phyloP scores from a whole-genome alignment of 2,888 invertebrate species.

The Melinaea menophilus region DNA sequence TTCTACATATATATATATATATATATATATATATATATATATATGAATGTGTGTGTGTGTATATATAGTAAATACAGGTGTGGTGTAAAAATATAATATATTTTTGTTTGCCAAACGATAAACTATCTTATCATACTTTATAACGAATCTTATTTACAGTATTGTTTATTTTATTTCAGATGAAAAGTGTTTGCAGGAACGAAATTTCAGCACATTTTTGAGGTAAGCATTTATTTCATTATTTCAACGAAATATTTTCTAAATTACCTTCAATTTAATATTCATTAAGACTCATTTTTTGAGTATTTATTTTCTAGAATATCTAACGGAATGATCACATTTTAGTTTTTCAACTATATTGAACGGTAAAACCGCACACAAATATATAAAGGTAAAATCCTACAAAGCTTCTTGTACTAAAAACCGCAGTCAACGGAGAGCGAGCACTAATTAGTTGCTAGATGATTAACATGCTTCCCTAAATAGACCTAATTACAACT shows the following conservation, averaged over 20 bases:
- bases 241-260: background rate
- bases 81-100: too few species aligned
- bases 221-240: constrained; percentile 22
- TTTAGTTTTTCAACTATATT: too few species aligned
- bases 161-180: constrained; percentile 27
- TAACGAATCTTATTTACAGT: constrained; percentile 1
- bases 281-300: background rate
- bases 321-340: too few species aligned
- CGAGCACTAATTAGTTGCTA: constrained; percentile 6
- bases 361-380: background rate
- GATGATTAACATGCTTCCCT: constrained; percentile 5
- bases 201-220: constrained; percentile 23
- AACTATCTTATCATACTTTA: background rate
- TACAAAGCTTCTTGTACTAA: constrained; percentile 1
- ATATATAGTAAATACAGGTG: too few species aligned
- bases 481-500: constrained; percentile 5
- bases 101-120: too few species aligned
- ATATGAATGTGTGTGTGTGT: too few species aligned
- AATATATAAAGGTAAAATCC: background rate
- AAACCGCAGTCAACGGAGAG: constrained; percentile 3
- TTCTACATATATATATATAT: too few species aligned
- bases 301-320: too few species aligned
- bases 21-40: too few species aligned
- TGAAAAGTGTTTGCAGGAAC: constrained; percentile 27
- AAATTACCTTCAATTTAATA: background rate